Conservation (phyloP, 2,113 vertebrate genomes). For the Chaetorhynchus papuensis region DNA sequence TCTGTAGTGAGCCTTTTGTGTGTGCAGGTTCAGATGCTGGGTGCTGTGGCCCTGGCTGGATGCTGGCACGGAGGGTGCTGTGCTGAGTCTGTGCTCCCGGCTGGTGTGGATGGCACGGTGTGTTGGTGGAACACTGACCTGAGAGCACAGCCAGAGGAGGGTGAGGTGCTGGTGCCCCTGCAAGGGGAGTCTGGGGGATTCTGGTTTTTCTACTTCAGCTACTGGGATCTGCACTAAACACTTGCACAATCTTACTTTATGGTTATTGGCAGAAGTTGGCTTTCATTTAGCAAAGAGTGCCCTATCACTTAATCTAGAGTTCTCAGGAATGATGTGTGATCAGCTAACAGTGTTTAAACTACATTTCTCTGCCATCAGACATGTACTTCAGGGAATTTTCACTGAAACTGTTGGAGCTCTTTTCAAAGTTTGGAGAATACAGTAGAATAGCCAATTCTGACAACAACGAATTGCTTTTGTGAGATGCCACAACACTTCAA, state of each 20-base stretch:
- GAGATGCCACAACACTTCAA: background rate
- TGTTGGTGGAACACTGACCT: fast-evolving
- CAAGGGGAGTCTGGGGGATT: fast-evolving
- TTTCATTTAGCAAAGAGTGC: background rate
- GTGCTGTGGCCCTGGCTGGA: fast-evolving
- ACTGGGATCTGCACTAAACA: background rate
- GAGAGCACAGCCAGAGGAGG: background rate
- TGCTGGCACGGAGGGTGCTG: fast-evolving
- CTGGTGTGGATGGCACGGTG: fast-evolving
- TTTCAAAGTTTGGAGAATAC: background rate
- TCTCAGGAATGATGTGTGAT: background rate
- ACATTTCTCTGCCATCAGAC: background rate
- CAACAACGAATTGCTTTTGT: background rate
- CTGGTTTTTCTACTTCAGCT: background rate
- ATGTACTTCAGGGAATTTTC: background rate
- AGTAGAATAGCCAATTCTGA: background rate
- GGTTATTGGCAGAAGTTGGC: background rate
- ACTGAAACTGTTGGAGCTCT: background rate
- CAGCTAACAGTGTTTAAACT: background rate
- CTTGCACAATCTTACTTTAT: background rate
- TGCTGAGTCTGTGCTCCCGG: background rate
- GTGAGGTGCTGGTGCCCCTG: background rate
- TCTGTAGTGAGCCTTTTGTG: background rate
- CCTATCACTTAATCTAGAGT: background rate
- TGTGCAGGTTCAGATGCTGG: background rate